Conservation (phyloP, 2,113 vertebrate genomes). For the Pelusios castaneus region DNA sequence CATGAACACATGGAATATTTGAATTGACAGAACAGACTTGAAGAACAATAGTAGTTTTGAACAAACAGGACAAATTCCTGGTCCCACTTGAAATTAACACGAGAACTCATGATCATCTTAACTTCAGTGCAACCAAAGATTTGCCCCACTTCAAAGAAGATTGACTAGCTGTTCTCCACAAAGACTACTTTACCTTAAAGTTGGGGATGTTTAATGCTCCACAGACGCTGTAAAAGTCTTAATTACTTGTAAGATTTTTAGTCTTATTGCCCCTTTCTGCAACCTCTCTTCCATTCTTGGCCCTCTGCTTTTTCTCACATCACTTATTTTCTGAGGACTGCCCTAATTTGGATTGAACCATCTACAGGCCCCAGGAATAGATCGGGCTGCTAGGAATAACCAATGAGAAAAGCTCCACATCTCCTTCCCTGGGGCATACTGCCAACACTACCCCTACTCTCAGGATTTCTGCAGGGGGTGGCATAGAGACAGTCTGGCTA, state of each 20-base stretch:
- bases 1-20: neutral
- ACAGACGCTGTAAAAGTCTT: neutral
- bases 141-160: neutral
- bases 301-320: neutral
- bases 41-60: neutral
- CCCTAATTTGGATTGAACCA: neutral
- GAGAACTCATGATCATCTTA: neutral
- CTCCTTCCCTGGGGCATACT: neutral
- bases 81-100: neutral
- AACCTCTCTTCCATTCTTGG: no score
- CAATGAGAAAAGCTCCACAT: no score
- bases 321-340: neutral
- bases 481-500: no score
- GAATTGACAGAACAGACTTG: neutral
- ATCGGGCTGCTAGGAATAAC: neutral
- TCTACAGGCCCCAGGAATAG: neutral
- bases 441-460: no score
- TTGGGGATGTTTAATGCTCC: neutral
- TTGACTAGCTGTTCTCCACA: neutral
- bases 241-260: neutral
- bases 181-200: neutral
- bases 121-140: neutral
- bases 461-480: no score
- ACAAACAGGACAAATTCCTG: neutral
- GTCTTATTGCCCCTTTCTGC: neutral